Percentiles rank a stretch among this genome's conserved stretches.
These are phyloP conservation scores for Rhynchopsitta pachyrhyncha DNA, from an alignment of 2,113 vertebrate genomes.

Conservation along the genomic window DNA sequence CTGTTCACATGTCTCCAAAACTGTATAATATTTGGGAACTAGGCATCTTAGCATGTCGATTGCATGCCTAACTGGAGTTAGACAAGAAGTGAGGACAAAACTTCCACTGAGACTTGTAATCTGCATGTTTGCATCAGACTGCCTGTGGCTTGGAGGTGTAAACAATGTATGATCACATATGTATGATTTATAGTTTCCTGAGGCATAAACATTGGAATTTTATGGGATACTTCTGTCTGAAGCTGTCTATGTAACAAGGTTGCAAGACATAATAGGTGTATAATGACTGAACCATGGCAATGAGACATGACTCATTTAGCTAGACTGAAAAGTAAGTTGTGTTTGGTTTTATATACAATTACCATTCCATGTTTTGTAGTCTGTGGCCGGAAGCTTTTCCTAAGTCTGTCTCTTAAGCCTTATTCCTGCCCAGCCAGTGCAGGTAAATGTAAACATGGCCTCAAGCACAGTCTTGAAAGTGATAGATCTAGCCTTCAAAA, in stretches of 20 bases:
- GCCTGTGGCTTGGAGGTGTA: not conserved
- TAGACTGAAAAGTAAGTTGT: not conserved
- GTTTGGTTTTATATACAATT: not conserved
- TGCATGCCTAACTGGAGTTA: not conserved
- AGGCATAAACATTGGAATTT: not conserved
- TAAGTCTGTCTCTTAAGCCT: not conserved
- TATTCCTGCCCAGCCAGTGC: not conserved
- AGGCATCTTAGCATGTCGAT: not conserved
- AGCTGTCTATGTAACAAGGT: not conserved
- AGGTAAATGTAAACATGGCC: not conserved
- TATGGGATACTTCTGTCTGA: not conserved
- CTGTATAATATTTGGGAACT: not conserved
- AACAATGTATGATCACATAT: not conserved
- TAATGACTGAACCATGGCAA: not conserved
- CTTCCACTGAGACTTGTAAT: not conserved
- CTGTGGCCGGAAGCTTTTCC: not conserved
- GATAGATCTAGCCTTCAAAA: not conserved
- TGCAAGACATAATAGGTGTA: not conserved
- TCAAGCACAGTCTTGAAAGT: not conserved
- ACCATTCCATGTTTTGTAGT: fast-evolving
- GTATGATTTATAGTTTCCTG: not conserved
- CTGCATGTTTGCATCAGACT: not conserved
- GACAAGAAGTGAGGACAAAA: not conserved
- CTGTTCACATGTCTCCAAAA: not conserved
- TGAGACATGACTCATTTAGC: not conserved